Conservation (phyloP, 2,113 vertebrate species). For the Cairina moschata region DNA sequence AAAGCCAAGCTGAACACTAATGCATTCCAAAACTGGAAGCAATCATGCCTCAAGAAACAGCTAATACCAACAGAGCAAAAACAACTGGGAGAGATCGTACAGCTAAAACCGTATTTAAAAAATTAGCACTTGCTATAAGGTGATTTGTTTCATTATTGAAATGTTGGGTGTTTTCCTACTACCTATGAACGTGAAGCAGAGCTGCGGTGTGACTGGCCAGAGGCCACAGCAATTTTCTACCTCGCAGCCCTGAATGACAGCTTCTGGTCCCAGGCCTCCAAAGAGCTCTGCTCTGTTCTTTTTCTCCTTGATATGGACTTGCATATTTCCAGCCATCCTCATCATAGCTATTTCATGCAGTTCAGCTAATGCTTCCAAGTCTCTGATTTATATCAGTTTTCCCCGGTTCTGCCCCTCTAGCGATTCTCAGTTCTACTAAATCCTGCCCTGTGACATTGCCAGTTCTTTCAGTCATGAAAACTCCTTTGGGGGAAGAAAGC, state of each 20-base stretch:
- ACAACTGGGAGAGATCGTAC: neutral
- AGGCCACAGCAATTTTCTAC: neutral
- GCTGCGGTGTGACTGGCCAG: neutral
- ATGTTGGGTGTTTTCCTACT: neutral
- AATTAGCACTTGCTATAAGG: neutral
- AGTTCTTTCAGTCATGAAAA: neutral
- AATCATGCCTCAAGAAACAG: slow-evolving; percentile 5
- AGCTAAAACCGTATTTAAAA: neutral
- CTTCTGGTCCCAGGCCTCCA: neutral
- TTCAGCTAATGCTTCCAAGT: neutral
- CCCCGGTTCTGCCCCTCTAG: neutral
- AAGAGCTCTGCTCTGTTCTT: neutral
- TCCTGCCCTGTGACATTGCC: neutral
- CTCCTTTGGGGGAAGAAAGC: neutral
- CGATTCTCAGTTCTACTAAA: neutral
- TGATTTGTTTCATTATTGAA: neutral
- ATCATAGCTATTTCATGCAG: neutral
- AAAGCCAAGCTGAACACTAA: slow-evolving; percentile 13
- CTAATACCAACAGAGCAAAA: neutral
- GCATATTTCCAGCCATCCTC: neutral
- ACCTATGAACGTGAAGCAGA: neutral
- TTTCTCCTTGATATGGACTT: neutral
- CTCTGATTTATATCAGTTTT: slow-evolving; percentile 14
- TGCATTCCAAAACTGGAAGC: slow-evolving; percentile 28
- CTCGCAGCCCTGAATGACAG: neutral